Evolutionary conservation across 1,140 invertebrate species (phyloP).

Genomic region (Platyura marginata): DNA sequence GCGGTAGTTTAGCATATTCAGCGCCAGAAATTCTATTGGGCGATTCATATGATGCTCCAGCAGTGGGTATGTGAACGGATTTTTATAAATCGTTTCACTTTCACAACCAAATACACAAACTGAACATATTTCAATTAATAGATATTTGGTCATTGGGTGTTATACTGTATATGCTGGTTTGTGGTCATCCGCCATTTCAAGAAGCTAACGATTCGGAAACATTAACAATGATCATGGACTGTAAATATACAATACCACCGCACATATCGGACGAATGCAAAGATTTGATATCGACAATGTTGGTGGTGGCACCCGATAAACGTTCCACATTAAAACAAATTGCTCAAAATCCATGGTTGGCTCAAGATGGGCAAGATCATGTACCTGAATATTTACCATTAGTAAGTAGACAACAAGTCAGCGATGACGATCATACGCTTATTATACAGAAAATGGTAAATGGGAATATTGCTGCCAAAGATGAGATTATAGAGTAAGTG

Average conservation of each 20-base stretch:
- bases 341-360: constrained; percentile 72
- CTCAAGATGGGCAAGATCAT: constrained; percentile 25
- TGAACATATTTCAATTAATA: constrained; percentile 21
- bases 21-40: constrained; percentile 97
- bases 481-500: constrained; percentile 75
- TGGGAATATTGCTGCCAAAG: constrained; percentile 82
- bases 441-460: constrained; percentile 95
- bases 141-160: constrained; percentile 98
- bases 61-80: constrained; percentile 63
- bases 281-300: constrained; percentile 78
- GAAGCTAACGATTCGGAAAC: constrained; percentile 99
- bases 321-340: constrained; percentile 79
- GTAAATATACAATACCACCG: constrained; percentile 85
- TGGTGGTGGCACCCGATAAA: constrained; percentile 80
- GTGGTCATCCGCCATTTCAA: constrained; percentile 92
- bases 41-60: constrained; percentile 83
- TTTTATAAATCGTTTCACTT: not conserved
- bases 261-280: constrained; percentile 71
- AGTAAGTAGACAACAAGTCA: constrained; percentile 62
- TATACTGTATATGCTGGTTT: constrained; percentile 96
- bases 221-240: constrained; percentile 98
- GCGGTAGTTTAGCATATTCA: constrained; percentile 98
- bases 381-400: constrained; percentile 49
- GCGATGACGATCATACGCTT: constrained; percentile 79
- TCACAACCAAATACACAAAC: not conserved